Conservation (phyloP, 2,888 invertebrate species). For the Oligia latruncula region DNA sequence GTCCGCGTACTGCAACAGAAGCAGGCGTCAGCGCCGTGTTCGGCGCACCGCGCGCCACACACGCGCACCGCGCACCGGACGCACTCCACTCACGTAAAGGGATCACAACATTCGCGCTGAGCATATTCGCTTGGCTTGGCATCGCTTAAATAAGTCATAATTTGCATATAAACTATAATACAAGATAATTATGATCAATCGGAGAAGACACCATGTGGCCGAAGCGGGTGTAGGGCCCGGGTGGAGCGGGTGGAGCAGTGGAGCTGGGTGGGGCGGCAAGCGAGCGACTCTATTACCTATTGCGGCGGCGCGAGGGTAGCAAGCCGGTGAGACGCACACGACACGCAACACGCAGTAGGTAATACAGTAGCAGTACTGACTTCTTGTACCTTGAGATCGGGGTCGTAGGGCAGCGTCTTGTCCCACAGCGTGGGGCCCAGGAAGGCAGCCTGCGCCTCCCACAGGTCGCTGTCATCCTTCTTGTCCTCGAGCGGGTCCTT, state of each 20-base stretch:
- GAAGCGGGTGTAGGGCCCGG: conserved; percentile 46
- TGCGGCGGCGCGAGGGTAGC: conserved; percentile 70
- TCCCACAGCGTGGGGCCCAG: conserved; percentile 99
- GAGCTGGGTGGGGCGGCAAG: conserved; percentile 39
- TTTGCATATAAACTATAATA: conserved; percentile 41
- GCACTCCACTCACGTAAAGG: conserved; percentile 42
- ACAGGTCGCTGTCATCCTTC: conserved; percentile 96
- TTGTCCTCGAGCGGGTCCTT: conserved; percentile 92
- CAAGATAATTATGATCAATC: conserved; percentile 45
- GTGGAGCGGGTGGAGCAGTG: conserved; percentile 37
- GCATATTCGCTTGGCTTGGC: conserved; percentile 66
- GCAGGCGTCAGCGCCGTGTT: conserved; percentile 55
- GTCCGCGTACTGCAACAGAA: conserved; percentile 96
- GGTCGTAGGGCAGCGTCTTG: conserved; percentile 97
- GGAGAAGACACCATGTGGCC: conserved; percentile 50
- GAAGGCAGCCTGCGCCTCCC: conserved; percentile 98
- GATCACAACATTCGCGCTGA: conserved; percentile 54
- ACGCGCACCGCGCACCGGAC: conserved; percentile 43
- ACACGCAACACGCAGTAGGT: conserved; percentile 85
- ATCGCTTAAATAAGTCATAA: conserved; percentile 55
- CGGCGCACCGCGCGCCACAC: conserved; percentile 32
- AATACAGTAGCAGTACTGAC: conserved; percentile 89
- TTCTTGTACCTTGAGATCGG: conserved; percentile 98
- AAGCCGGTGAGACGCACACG: conserved; percentile 75
- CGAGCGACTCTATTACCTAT: conserved; percentile 84